Evolutionary conservation across 2,113 vertebrate species (phyloP), one percentile per base, ranked within the genome.

Genomic region (Lepus europaeus): DNA sequence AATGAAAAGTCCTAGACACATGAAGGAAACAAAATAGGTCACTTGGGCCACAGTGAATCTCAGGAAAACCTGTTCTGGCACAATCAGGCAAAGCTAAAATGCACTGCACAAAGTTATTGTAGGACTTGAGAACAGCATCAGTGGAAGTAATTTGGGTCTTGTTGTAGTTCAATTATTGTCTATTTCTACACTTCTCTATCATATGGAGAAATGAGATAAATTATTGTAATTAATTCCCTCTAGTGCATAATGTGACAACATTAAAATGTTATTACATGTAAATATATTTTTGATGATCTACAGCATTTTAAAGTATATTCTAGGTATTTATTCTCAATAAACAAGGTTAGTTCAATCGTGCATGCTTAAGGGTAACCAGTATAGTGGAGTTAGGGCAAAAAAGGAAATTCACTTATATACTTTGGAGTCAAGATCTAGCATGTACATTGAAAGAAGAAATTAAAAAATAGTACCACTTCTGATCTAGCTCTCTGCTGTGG

Each of bases 11-110:
- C 63, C 85, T 56, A 69, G 29, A 93, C 72, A 95, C 51, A 88
- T 51, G 81, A 90, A 84, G 27, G 72, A 89, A 97, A 90, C 92
- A 96, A 96, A 97, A 87, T 68, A 96, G 94, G 90, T 95, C 95
- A 94, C 90, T 78, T 69, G 81, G 78, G 78, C 88, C 45, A 69
- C 9, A 70, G 22, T 74, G 78, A 78, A 77, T 95, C 80, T 96
- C 90, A 96, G 85, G 31, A 85, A 96, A 97, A 96, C 77, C 78
- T 88, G 63, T 79, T 90, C 69, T 86, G 84, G 85, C 78, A 93
- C 72, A 90, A 82, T 94, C 56, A 93, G 93, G 64, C 90, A 93
- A 70, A 87, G 77, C 49, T 81, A 68, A 93, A 80, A 56, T 49
- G 13, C 29, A 33, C 7, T 82, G 68, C 72, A 59, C 12, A 86